Evolutionary conservation across 2,888 invertebrate genomes (phyloP).

Genomic region (Blera fallax): DNA sequence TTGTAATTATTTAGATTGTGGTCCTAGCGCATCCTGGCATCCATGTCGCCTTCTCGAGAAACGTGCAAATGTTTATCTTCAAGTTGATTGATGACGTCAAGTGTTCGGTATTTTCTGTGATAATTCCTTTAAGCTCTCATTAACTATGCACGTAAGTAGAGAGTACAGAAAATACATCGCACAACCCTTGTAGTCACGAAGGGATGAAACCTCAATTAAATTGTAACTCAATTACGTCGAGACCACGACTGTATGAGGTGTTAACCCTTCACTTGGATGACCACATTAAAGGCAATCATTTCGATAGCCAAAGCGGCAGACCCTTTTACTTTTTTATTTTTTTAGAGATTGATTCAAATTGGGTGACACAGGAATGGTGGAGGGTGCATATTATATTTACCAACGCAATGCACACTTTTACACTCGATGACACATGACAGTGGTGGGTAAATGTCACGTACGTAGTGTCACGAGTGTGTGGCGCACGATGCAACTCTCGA

Average conservation of each 20-base stretch:
- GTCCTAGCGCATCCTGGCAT: slow-evolving; percentile 25
- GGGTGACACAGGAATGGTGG: background rate
- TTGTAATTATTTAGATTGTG: slow-evolving; percentile 56
- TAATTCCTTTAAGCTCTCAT: slow-evolving; percentile 17
- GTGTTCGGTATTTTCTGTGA: slow-evolving; percentile 10
- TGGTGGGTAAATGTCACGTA: slow-evolving; percentile 61
- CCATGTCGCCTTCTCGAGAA: background rate
- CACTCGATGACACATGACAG: slow-evolving; percentile 34
- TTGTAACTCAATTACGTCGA: slow-evolving; percentile 50
- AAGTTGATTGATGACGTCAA: slow-evolving; percentile 57
- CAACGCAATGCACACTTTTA: slow-evolving; percentile 32
- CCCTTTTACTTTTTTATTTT: slow-evolving; percentile 18
- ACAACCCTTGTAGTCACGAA: background rate
- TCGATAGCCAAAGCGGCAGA: slow-evolving; percentile 34
- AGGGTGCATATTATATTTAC: slow-evolving; percentile 50
- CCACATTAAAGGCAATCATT: slow-evolving; percentile 58
- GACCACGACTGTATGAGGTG: slow-evolving; percentile 23
- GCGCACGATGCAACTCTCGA: slow-evolving; percentile 30
- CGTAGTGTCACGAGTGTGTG: slow-evolving; percentile 24
- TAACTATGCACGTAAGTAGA: background rate
- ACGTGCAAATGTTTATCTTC: background rate
- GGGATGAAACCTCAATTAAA: slow-evolving; percentile 38
- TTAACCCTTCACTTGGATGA: slow-evolving; percentile 46
- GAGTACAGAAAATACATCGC: background rate
- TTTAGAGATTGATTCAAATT: slow-evolving; percentile 51